phyloP scores from a whole-genome alignment of 2,888 invertebrate species.

The Apodemia duryi region DNA sequence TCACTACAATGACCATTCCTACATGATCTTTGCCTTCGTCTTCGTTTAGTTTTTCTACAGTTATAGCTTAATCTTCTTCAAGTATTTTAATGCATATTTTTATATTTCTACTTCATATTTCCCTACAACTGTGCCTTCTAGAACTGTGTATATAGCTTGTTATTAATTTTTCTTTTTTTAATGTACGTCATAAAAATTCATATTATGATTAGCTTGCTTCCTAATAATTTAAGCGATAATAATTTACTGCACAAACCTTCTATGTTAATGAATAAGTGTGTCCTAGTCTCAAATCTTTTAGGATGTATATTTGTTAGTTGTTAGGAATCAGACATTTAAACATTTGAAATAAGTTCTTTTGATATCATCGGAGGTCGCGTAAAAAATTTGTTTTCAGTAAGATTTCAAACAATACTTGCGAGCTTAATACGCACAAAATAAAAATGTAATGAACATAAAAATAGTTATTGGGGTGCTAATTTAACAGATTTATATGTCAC shows the following conservation, averaged over 20 bases:
- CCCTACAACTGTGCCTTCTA: slow-evolving; percentile 75
- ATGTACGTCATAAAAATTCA: slow-evolving; percentile 16
- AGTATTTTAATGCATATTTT: not conserved
- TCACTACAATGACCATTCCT: slow-evolving; percentile 21
- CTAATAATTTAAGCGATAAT: slow-evolving; percentile 17
- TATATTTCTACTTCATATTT: slow-evolving; percentile 38
- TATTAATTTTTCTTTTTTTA: slow-evolving; percentile 28
- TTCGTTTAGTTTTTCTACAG: not conserved
- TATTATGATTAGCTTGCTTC: slow-evolving; percentile 18
- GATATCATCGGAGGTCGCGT: not conserved
- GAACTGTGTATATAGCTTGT: slow-evolving; percentile 60
- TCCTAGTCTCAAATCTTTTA: slow-evolving; percentile 48
- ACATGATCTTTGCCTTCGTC: slow-evolving; percentile 19
- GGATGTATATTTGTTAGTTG: slow-evolving; percentile 42
- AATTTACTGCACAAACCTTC: slow-evolving; percentile 31
- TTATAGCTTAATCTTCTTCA: not conserved
- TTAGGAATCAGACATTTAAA: slow-evolving; percentile 33
- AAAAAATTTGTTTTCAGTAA: slow-evolving; percentile 8
- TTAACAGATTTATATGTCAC: not conserved
- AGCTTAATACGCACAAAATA: slow-evolving; percentile 17
- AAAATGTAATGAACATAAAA: not conserved
- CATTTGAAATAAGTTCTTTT: slow-evolving; percentile 1
- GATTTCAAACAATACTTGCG: not conserved
- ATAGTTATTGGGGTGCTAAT: slow-evolving; percentile 6
- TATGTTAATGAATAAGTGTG: slow-evolving; percentile 33